phyloP scores from a whole-genome alignment of 2,888 invertebrate species.

The Lacanobia oleracea region DNA sequence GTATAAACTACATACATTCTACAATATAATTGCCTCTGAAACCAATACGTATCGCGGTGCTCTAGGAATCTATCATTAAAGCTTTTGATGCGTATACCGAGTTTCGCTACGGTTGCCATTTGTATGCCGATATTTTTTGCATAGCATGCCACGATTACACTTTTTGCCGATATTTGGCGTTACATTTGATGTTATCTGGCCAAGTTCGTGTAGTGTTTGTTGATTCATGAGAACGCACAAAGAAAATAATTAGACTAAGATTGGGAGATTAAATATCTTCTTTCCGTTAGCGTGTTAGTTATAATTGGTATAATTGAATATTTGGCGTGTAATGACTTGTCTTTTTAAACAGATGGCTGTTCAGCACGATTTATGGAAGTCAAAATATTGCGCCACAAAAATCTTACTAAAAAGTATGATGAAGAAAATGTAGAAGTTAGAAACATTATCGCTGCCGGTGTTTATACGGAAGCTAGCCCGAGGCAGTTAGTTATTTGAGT shows the following conservation, averaged over 20 bases:
- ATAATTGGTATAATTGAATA: constrained; percentile 31
- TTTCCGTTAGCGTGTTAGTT: constrained; percentile 16
- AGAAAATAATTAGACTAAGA: constrained; percentile 36
- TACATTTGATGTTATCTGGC: constrained; percentile 35
- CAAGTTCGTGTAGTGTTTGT: constrained; percentile 26
- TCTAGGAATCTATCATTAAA: constrained; percentile 23
- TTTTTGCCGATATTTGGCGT: constrained; percentile 47
- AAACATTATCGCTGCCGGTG: constrained; percentile 3
- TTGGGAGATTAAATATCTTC: constrained; percentile 20
- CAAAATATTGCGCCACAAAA: constrained; percentile 2
- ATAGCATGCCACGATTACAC: constrained; percentile 25
- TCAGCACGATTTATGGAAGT: neutral
- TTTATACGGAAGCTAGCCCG: constrained; percentile 1
- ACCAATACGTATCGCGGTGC: constrained; percentile 11
- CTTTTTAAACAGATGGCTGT: neutral
- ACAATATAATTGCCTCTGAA: constrained; percentile 17
- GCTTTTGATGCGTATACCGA: constrained; percentile 18
- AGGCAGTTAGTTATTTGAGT: constrained; percentile 8
- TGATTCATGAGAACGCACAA: constrained; percentile 25
- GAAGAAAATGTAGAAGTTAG: neutral
- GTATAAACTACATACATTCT: neutral
- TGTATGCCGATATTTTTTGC: constrained; percentile 43
- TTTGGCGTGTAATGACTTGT: constrained; percentile 3
- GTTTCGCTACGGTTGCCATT: constrained; percentile 29
- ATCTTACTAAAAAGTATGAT: neutral